A percentile compares a stretch with the other conserved stretches of the same genome.
Conservation (phyloP, 2,113 vertebrate species). For the Paramisgurnus dabryanus region DNA sequence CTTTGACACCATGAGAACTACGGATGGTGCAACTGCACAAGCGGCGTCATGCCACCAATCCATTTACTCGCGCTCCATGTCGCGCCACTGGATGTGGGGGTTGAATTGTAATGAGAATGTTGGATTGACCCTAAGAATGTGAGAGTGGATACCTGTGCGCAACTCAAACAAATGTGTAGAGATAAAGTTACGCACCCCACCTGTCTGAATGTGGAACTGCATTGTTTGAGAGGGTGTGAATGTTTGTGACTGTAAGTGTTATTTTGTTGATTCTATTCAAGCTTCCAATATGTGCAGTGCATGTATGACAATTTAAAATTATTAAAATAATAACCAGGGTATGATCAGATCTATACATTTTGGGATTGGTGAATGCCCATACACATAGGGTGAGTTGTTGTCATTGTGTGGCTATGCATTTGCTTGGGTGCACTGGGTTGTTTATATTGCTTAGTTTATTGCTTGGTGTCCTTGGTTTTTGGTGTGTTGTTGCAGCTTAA, state of each 20-base stretch:
- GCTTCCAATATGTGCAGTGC: no score
- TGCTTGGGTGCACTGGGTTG: no score
- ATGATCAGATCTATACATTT: no score
- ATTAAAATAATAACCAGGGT: no score
- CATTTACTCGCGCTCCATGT: constrained; percentile 53
- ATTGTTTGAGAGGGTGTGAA: constrained; percentile 56
- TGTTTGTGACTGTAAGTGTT: constrained; percentile 56
- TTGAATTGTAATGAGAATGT: constrained; percentile 56
- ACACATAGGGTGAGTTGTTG: no score
- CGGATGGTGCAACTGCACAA: constrained; percentile 32
- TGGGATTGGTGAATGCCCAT: no score
- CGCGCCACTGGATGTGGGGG: constrained; percentile 48
- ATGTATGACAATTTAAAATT: no score
- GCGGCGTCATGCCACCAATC: constrained; percentile 54
- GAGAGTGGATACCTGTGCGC: constrained; percentile 27
- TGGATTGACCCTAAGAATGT: constrained; percentile 46
- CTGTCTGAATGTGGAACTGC: constrained; percentile 58
- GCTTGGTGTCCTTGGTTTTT: no score
- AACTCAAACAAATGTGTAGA: constrained; percentile 51
- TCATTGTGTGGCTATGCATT: no score
- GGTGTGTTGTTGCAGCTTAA: no score
- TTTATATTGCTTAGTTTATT: no score
- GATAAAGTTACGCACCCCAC: constrained; percentile 53
- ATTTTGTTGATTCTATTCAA: not conserved
- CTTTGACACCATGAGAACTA: constrained; percentile 42